These are phyloP conservation scores for Cephus rjabovi DNA, from an alignment of 2,888 invertebrate species.

Conservation along the genomic window DNA sequence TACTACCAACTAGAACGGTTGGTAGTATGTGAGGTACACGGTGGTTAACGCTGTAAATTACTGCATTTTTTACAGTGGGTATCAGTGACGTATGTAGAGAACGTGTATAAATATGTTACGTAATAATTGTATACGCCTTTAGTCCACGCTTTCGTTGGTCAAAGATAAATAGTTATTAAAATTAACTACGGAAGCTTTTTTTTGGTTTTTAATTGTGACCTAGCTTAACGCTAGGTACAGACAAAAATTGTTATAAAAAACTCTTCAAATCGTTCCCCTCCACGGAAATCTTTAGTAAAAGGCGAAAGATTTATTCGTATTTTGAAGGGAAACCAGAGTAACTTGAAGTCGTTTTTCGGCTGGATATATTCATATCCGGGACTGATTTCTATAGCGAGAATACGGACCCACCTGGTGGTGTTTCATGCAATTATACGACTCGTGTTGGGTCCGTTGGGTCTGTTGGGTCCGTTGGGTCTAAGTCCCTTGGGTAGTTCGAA, in stretches of 20 bases:
- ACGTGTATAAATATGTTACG: background rate
- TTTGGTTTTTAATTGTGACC: constrained; percentile 6
- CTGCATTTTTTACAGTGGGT: background rate
- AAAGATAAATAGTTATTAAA: too few relatives aligned
- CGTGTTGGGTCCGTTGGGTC: background rate
- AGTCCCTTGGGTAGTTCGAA: background rate
- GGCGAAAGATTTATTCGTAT: constrained; percentile 66
- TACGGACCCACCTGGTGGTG: background rate
- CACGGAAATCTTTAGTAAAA: constrained; percentile 68
- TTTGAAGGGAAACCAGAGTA: constrained; percentile 28
- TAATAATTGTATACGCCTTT: background rate
- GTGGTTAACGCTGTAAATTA: background rate
- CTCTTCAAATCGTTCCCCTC: constrained; percentile 21
- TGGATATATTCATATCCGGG: background rate
- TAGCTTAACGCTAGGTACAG: constrained; percentile 19
- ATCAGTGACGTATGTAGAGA: background rate
- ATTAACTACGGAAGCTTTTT: too few relatives aligned
- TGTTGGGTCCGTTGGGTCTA: background rate
- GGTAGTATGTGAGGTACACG: background rate
- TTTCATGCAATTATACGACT: background rate
- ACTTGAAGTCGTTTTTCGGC: background rate
- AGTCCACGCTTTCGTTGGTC: too few relatives aligned
- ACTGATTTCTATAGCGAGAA: background rate
- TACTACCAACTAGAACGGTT: background rate
- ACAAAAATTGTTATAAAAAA: constrained; percentile 19